Conservation (phyloP, 1,140 invertebrate species). For the Berghia stephanieae region DNA sequence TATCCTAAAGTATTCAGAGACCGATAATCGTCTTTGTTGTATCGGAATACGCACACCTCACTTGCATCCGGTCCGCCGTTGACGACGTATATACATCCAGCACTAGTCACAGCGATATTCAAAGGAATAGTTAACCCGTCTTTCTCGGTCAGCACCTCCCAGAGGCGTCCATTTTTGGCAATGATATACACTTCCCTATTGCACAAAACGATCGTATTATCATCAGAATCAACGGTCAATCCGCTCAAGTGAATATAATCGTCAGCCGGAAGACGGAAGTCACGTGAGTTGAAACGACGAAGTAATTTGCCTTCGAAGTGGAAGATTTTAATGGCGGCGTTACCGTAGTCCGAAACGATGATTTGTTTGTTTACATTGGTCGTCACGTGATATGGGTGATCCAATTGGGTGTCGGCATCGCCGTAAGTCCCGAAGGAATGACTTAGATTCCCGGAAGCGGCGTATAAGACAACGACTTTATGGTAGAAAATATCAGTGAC, state of each 20-base stretch:
- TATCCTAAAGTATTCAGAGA: slow-evolving; percentile 57
- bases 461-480: slow-evolving; percentile 47
- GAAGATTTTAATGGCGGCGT: slow-evolving; percentile 62
- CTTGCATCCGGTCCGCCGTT: slow-evolving; percentile 49
- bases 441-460: slow-evolving; percentile 43
- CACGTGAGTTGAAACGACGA: slow-evolving; percentile 46
- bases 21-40: slow-evolving; percentile 57
- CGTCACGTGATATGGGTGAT: slow-evolving; percentile 61
- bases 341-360: slow-evolving; percentile 60
- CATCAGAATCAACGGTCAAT: slow-evolving; percentile 55
- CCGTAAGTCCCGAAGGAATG: slow-evolving; percentile 57
- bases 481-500: slow-evolving; percentile 62
- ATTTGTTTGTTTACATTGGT: slow-evolving; percentile 61
- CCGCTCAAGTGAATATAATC: slow-evolving; percentile 56
- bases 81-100: slow-evolving; percentile 53
- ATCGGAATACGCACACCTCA: slow-evolving; percentile 55
- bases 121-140: slow-evolving; percentile 57
- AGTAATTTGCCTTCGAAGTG: slow-evolving; percentile 57
- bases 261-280: slow-evolving; percentile 49
- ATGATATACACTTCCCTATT: slow-evolving; percentile 58
- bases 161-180: slow-evolving; percentile 58
- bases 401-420: slow-evolving; percentile 50
- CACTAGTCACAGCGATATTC: slow-evolving; percentile 49
- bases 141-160: slow-evolving; percentile 57
- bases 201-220: slow-evolving; percentile 59